Base-by-base conservation (phyloP, 2,888 invertebrate genomes). In the Orthonychiurus folsomi region DNA sequence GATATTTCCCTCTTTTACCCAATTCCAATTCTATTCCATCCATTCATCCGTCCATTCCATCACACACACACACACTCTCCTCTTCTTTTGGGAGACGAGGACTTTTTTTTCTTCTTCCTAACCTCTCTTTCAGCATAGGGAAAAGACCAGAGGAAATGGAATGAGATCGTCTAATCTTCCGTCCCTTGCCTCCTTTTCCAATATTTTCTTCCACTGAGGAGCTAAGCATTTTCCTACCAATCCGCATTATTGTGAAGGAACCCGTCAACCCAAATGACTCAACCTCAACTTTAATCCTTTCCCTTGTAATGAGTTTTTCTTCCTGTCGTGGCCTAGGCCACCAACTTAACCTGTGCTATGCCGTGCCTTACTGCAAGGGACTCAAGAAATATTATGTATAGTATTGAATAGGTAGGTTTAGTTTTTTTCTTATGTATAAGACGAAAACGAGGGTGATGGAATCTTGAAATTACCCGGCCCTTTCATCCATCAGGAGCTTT, bases 1-100 rank as follows among this genome's bases (percentile, higher is more conserved):
- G 37, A 37, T 37, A 37, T 37, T 37, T 37, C n/a, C n/a, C n/a
- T 37, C 37, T 37, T 37, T 37, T 37, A 37, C 37, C 37, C 37
- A 15, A 37, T 37, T 37, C 37, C 37, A 37, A 37, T 37, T 37
- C 37, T 37, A n/a, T 37, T 37, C 37, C 15, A 9, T 37, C 15
- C 15, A 9, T 37, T 37, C 37, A 9, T n/a, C n/a, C n/a, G n/a
- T n/a, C n/a, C n/a, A n/a, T n/a, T n/a, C n/a, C n/a, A n/a, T n/a
- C n/a, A n/a, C n/a, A n/a, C n/a, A n/a, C n/a, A n/a, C n/a, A n/a
- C n/a, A n/a, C n/a, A n/a, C n/a, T n/a, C n/a, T 37, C 37, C 15
- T 37, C 37, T 37, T 37, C 37, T 37, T 37, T 15, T 37, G 37
- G 37, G 37, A 37, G 15, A 37, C n/a, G n/a, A n/a, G n/a, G n/a